These are phyloP conservation scores for Cecidostiba fungosa DNA, from an alignment of 2,888 invertebrate genomes.

Conservation along the genomic window DNA sequence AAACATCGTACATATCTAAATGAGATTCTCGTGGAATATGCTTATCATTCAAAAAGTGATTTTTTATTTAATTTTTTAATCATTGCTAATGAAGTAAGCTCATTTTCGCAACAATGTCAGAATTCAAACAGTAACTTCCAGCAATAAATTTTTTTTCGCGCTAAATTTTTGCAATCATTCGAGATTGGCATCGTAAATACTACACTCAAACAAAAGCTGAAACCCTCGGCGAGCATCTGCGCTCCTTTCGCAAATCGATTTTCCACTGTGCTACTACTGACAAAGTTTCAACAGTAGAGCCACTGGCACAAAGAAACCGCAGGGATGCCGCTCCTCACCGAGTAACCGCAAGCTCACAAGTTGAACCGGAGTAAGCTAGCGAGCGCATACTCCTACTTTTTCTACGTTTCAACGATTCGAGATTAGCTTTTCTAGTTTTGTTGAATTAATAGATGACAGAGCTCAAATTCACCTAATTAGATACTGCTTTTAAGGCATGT, in stretches of 20 bases:
- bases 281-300: constrained; percentile 37
- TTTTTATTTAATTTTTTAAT: too few relatives aligned
- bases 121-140: too few relatives aligned
- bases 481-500: background rate
- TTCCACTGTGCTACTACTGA: background rate
- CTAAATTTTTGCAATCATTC: too few relatives aligned
- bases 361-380: background rate
- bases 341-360: constrained; percentile 15
- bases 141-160: too few relatives aligned
- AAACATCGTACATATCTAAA: too few relatives aligned
- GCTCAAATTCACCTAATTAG: background rate
- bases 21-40: too few relatives aligned
- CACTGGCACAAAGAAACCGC: constrained; percentile 67
- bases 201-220: background rate
- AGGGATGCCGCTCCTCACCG: constrained; percentile 58
- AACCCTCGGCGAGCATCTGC: background rate
- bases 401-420: background rate
- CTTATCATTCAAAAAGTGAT: too few relatives aligned
- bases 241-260: background rate
- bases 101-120: too few relatives aligned
- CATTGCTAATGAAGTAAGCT: too few relatives aligned
- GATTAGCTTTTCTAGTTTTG: constrained; percentile 14
- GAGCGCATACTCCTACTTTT: background rate
- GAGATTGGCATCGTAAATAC: too few relatives aligned
- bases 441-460: constrained; percentile 34